Evolutionary conservation across 1,140 invertebrate genomes (phyloP).

Genomic region (Cephus cinctus): DNA sequence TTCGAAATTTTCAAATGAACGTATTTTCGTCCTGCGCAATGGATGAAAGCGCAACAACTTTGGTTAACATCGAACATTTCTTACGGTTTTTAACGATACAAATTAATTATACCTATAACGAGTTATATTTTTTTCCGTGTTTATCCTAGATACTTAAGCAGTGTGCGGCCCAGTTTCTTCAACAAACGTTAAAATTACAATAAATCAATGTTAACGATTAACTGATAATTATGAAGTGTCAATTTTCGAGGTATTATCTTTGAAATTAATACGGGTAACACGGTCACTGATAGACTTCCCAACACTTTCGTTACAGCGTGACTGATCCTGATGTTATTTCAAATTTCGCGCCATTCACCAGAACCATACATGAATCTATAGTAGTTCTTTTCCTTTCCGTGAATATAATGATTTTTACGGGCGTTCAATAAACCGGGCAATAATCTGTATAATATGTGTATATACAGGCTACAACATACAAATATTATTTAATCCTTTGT

Average conservation of each 20-base stretch:
- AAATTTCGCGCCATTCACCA: too few relatives aligned
- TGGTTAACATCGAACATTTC: slow-evolving; percentile 22
- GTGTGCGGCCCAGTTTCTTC: slow-evolving; percentile 14
- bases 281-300: too few relatives aligned
- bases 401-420: background rate
- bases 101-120: slow-evolving; percentile 26
- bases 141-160: slow-evolving; percentile 27
- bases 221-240: background rate
- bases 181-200: slow-evolving; percentile 20
- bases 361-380: background rate
- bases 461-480: slow-evolving; percentile 38
- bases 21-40: slow-evolving; percentile 29
- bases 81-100: slow-evolving; percentile 30
- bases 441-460: slow-evolving; percentile 24
- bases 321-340: too few relatives aligned
- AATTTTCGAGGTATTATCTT: background rate
- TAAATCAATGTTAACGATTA: slow-evolving; percentile 7
- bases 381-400: background rate
- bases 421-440: slow-evolving; percentile 18
- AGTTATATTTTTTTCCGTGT: slow-evolving; percentile 15
- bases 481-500: slow-evolving; percentile 35
- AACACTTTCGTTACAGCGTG: too few relatives aligned
- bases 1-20: slow-evolving; percentile 21
- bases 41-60: slow-evolving; percentile 23
- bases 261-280: too few relatives aligned